Conservation (phyloP, 2,113 vertebrate species). For the Oncorhynchus tshawytscha region DNA sequence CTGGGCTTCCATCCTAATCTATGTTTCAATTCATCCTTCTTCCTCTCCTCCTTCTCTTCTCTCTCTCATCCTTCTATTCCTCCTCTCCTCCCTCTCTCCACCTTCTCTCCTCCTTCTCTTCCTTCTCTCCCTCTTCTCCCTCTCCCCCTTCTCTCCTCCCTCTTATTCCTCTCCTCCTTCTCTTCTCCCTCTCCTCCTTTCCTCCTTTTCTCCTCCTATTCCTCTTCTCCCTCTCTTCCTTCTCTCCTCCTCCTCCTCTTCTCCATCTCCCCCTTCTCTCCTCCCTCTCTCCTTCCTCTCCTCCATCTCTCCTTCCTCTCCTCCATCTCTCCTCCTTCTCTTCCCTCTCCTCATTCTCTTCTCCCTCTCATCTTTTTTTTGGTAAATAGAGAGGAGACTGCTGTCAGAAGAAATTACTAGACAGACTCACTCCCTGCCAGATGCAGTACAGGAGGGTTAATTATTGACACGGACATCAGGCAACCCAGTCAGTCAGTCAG, state of each 20-base stretch:
- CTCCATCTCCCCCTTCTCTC: neutral
- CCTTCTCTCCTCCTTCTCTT: neutral
- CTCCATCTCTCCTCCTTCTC: no score
- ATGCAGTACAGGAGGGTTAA: neutral
- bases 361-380: neutral
- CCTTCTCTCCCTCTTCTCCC: neutral
- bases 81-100: no score
- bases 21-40: conserved; percentile 62
- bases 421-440: neutral
- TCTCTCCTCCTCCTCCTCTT: neutral
- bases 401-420: neutral
- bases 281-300: neutral
- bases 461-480: no score
- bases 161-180: no score
- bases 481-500: neutral
- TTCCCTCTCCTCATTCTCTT: neutral
- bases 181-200: no score
- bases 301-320: neutral
- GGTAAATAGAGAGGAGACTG: neutral
- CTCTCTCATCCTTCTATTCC: no score
- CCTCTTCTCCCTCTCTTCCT: neutral
- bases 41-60: conserved; percentile 13
- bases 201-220: no score
- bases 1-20: conserved; percentile 66
- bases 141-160: no score